These are phyloP conservation scores for Lindbergichthys nudifrons DNA, from an alignment of 2,797 vertebrate genomes.

Conservation along the genomic window DNA sequence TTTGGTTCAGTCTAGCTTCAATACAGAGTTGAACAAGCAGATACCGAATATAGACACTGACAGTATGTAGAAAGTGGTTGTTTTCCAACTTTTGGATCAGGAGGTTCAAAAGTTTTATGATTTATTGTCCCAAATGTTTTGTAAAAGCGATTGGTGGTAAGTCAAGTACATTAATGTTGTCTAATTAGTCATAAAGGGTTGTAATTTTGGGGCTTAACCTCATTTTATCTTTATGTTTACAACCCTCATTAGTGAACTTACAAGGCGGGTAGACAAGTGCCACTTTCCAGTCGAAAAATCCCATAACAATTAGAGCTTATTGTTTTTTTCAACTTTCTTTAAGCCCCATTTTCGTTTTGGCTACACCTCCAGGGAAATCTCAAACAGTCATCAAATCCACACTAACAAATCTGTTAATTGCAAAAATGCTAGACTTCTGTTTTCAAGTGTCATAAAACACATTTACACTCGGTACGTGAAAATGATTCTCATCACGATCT, in stretches of 20 bases:
- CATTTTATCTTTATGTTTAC: conserved; percentile 23
- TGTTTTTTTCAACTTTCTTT: conserved; percentile 27
- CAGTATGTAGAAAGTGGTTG: background rate
- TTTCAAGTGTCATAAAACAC: conserved; percentile 4
- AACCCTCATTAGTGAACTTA: conserved; percentile 34
- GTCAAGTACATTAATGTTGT: conserved; percentile 19
- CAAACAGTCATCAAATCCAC: conserved; percentile 16
- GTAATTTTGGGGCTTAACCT: conserved; percentile 5
- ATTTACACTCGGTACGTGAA: conserved; percentile 5
- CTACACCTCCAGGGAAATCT: conserved; percentile 28
- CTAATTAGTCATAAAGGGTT: conserved; percentile 19
- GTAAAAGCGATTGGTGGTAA: background rate
- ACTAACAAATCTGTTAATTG: conserved; percentile 23
- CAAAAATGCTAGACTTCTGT: background rate
- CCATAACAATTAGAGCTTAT: conserved; percentile 10
- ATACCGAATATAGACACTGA: background rate
- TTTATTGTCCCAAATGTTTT: background rate
- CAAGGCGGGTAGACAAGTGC: conserved; percentile 3
- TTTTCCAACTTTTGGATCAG: background rate
- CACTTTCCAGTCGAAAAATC: conserved; percentile 4
- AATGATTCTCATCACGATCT: conserved; percentile 23
- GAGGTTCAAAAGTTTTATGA: background rate
- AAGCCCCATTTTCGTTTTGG: conserved; percentile 6
- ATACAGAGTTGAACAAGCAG: background rate
- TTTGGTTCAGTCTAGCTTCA: background rate